These are phyloP conservation scores for Ispidina picta DNA, from an alignment of 2,797 vertebrate species.

Conservation along the genomic window DNA sequence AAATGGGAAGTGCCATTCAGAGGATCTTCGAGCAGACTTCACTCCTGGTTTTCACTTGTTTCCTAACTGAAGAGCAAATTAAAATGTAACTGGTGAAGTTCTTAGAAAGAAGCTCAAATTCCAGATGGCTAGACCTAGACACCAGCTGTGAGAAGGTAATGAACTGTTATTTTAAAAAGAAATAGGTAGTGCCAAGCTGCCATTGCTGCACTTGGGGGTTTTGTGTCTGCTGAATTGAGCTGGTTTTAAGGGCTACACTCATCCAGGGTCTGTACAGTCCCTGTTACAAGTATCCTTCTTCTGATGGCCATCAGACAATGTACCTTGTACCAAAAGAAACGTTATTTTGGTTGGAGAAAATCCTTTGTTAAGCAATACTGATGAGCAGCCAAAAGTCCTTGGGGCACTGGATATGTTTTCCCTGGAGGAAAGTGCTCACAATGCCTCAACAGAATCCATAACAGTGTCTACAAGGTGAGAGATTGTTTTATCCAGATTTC, in stretches of 20 bases:
- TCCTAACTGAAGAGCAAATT: not conserved
- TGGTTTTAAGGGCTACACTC: not conserved
- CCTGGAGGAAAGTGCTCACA: not conserved
- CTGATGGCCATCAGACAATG: not conserved
- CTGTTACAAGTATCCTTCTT: not conserved
- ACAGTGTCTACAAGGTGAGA: not conserved
- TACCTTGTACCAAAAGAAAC: not conserved
- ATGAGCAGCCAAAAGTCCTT: not conserved
- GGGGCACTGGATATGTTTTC: not conserved
- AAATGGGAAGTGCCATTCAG: not conserved
- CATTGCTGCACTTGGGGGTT: not conserved
- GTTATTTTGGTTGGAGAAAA: not conserved
- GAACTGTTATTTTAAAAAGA: constrained; percentile 5
- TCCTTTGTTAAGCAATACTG: not conserved
- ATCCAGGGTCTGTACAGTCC: not conserved
- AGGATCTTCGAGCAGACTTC: not conserved
- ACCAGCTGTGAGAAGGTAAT: constrained; percentile 33
- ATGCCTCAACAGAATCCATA: accelerated
- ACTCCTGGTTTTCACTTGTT: not conserved
- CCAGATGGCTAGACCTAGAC: constrained; percentile 5
- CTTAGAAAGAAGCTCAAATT: constrained; percentile 39
- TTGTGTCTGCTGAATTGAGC: not conserved
- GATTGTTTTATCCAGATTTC: not conserved
- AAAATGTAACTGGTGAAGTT: not conserved
- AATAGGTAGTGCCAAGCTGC: not conserved